These are phyloP conservation scores for Gobius niger DNA, from an alignment of 2,113 vertebrate species.

Conservation along the genomic window DNA sequence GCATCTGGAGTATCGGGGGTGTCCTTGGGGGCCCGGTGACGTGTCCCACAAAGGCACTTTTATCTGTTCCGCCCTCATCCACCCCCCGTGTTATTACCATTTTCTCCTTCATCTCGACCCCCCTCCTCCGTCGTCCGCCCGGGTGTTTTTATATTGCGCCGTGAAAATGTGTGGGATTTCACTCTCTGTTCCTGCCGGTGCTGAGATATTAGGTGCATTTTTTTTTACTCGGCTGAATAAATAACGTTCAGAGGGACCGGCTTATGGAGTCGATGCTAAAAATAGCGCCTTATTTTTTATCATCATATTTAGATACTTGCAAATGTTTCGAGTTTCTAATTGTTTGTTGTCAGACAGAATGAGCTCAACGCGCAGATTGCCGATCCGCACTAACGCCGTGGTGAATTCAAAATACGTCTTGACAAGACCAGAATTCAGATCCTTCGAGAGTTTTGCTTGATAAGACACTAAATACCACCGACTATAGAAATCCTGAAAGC, in stretches of 20 bases:
- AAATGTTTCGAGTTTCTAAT: too few species aligned
- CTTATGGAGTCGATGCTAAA: constrained; percentile 28
- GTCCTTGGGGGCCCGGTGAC: constrained; percentile 39
- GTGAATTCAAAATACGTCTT: too few species aligned
- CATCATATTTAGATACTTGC: too few species aligned
- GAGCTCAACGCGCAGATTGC: too few species aligned
- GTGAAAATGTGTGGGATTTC: constrained; percentile 40
- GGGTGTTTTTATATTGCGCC: constrained; percentile 36
- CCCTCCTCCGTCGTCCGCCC: background rate
- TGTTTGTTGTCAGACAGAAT: too few species aligned
- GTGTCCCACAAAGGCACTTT: constrained; percentile 45
- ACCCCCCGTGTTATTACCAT: constrained; percentile 44
- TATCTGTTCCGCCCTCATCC: constrained; percentile 37
- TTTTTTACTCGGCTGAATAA: constrained; percentile 31
- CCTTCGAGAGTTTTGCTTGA: too few species aligned
- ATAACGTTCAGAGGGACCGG: constrained; percentile 37
- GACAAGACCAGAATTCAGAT: too few species aligned
- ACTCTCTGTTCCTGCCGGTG: constrained; percentile 32
- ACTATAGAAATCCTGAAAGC: too few species aligned
- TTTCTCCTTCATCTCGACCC: constrained; percentile 47
- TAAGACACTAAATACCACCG: too few species aligned
- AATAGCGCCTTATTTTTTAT: too few species aligned
- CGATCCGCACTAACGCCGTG: too few species aligned
- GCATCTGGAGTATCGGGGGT: constrained; percentile 22
- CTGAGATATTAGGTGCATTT: constrained; percentile 18